Base-by-base conservation (phyloP, 2,797 vertebrate species). In the Galaxias olidus region DNA sequence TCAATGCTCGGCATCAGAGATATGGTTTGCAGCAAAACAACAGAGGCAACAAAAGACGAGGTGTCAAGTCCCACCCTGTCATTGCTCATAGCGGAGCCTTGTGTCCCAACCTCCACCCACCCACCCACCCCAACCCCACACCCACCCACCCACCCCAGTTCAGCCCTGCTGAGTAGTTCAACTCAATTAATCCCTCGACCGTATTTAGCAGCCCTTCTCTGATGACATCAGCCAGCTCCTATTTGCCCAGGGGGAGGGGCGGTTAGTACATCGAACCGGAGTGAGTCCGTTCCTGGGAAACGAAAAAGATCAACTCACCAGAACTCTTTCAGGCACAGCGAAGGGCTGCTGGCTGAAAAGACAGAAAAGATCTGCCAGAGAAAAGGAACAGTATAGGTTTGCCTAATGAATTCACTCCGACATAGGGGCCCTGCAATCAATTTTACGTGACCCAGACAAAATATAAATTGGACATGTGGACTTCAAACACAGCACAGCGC, bases 21-120 rank as follows among this genome's bases (percentile, higher is more conserved):
- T 59, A 50, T 59, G 65, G 57, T 9, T 10, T 10, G 62, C 59
- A n/a, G 43, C 40, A 63, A 15, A 53, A 17, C 43, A 17, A 58
- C 12, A 58, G 14, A 58, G 1, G 48, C n/a, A 52, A 52, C 52
- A 19, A 58, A 52, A 63, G 51, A 52, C 12, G 17, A 66, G 52
- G 58, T 67, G 75, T 70, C 0, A 4, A 61, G 67, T 58, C 44
- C 65, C 80, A 75, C 71, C 63, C 75, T 57, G 56, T 66, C 59
- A 8, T 62, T 0, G 44, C 13, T 57, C 54, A n/a, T 6, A 30
- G 30, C 30, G 30, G 30, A 30, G 30, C 30, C 30, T 30, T 30
- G 30, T 30, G 15, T 60, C 59, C 55, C 57, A 19, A 69, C 67
- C 48, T 73, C 74, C 70, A 57, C 45, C 43, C 69, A 46, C 56